These are phyloP conservation scores for Sander lucioperca DNA, from an alignment of 2,113 vertebrate genomes.

Conservation along the genomic window DNA sequence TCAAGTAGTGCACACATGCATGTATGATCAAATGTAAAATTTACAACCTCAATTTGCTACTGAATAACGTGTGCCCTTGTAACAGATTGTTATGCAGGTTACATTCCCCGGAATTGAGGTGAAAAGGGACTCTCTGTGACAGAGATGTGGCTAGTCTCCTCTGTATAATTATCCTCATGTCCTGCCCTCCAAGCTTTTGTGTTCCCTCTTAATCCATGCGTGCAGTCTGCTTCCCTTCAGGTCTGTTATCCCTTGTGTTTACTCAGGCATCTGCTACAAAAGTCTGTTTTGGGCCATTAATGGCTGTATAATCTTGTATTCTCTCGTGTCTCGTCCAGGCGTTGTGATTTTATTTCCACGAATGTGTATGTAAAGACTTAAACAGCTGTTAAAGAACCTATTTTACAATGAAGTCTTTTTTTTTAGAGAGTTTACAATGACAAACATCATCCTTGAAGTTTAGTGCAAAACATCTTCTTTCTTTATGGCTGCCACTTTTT, in stretches of 20 bases:
- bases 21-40: conserved; percentile 37
- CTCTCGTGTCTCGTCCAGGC: conserved; percentile 23
- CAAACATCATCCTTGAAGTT: background rate
- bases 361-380: conserved; percentile 5
- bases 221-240: conserved; percentile 40
- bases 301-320: conserved; percentile 10
- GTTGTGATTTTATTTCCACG: background rate
- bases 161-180: conserved; percentile 53
- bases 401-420: background rate
- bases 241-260: conserved; percentile 13
- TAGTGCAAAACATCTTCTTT: background rate
- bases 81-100: conserved; percentile 33
- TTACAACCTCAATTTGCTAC: conserved; percentile 20
- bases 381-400: conserved; percentile 5
- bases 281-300: conserved; percentile 37
- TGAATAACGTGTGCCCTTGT: background rate
- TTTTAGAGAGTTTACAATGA: background rate
- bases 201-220: conserved; percentile 45
- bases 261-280: conserved; percentile 27
- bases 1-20: background rate
- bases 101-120: conserved; percentile 25
- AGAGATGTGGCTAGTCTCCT: conserved; percentile 44
- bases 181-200: conserved; percentile 50
- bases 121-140: conserved; percentile 27
- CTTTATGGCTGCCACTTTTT: background rate